phyloP scores from a whole-genome alignment of 2,888 invertebrate genomes.

The Agrilus mali region DNA sequence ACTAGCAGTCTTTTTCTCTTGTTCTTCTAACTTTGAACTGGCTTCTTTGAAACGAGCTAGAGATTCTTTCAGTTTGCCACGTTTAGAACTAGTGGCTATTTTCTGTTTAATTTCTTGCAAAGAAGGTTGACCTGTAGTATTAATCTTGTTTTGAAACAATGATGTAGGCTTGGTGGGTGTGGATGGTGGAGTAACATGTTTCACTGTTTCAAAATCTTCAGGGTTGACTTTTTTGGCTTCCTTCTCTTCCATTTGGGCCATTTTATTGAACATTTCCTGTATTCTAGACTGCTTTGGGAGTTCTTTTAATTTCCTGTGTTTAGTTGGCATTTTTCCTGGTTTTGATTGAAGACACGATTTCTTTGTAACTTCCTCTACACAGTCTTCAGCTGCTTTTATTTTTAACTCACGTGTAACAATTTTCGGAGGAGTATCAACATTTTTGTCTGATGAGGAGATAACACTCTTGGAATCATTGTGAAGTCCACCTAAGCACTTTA shows the following conservation, averaged over 20 bases:
- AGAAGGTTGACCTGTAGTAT: constrained; percentile 43
- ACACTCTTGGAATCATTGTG: constrained; percentile 1
- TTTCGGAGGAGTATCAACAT: too few species aligned
- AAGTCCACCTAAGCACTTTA: constrained; percentile 3
- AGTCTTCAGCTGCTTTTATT: too few species aligned
- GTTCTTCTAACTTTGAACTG: constrained; percentile 46
- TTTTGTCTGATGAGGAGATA: too few species aligned
- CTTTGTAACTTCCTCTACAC: not conserved
- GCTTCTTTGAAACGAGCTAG: constrained; percentile 52
- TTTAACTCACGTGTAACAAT: too few species aligned
- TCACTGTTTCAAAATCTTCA: not conserved
- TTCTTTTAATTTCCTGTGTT: too few species aligned
- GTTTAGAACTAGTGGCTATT: constrained; percentile 52
- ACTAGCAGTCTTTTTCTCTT: constrained; percentile 23
- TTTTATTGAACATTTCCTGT: too few species aligned
- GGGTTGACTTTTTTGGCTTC: too few species aligned
- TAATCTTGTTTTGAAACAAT: constrained; percentile 26
- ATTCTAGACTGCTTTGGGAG: too few species aligned
- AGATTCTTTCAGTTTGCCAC: constrained; percentile 57
- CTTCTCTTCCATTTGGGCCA: too few species aligned
- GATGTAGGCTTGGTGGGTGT: constrained; percentile 19
- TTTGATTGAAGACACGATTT: too few species aligned
- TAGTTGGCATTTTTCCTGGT: too few species aligned
- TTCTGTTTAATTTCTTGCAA: constrained; percentile 57
- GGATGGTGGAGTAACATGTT: constrained; percentile 24